phyloP scores from a whole-genome alignment of 64 coral and sea anemone species.

The Actinia tenebrosa region DNA sequence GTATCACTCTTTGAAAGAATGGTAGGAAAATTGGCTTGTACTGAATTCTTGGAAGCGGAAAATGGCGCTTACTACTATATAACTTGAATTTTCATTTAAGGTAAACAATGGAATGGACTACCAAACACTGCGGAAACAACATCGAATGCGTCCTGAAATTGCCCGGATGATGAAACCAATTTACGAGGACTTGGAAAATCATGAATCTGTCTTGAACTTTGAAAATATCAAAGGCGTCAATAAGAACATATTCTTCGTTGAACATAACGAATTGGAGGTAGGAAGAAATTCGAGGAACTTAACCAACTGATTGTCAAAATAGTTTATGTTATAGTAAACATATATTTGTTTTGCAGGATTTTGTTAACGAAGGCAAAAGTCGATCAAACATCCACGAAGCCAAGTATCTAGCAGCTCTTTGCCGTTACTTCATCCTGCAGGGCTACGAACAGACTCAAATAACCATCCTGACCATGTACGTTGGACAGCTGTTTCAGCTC shows the following conservation, averaged over 20 bases:
- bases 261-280: constrained; percentile 67
- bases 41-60: too few species aligned
- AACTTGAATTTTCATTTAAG: too few species aligned
- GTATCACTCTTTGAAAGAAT: constrained; percentile 89
- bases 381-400: constrained; percentile 86
- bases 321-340: too few species aligned
- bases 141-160: constrained; percentile 90
- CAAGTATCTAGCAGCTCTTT: constrained; percentile 70
- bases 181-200: constrained; percentile 51
- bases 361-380: constrained; percentile 72
- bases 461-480: constrained; percentile 92
- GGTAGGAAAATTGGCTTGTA: too few species aligned
- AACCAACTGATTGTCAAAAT: too few species aligned
- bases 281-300: too few species aligned
- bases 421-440: constrained; percentile 79
- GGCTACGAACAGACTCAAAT: constrained; percentile 70
- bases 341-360: constrained; percentile 66
- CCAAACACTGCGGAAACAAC: constrained; percentile 44
- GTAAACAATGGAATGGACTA: constrained; percentile 59
- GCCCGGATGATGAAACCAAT: constrained; percentile 69
- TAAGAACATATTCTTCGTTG: constrained; percentile 73
- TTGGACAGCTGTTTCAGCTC: constrained; percentile 70
- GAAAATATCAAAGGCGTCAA: constrained; percentile 62
- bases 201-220: constrained; percentile 77
- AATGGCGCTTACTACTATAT: too few species aligned